Evolutionary conservation across 1,140 invertebrate genomes (phyloP).

Genomic region (Apolygus lucorum): DNA sequence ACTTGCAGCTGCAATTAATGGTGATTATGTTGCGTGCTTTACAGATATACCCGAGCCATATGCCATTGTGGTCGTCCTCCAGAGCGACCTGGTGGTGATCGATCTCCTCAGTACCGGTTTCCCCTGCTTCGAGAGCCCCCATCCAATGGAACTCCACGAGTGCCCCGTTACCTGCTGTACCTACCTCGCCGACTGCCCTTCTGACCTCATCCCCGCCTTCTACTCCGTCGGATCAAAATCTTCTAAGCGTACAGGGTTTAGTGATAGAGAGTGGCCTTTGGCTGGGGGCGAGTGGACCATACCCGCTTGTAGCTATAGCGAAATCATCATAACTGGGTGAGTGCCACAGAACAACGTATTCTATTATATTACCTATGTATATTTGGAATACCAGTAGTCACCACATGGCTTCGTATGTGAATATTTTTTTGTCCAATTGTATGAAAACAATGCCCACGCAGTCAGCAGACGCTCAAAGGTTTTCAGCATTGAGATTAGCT

Average conservation of each 20-base stretch:
- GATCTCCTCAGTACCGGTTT: constrained; percentile 90
- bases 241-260: constrained; percentile 73
- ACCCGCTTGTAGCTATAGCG: constrained; percentile 87
- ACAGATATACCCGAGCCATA: constrained; percentile 94
- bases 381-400: too few species aligned
- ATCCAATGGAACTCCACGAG: constrained; percentile 98
- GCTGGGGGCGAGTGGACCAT: constrained; percentile 91
- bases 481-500: too few species aligned
- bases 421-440: too few species aligned
- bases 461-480: too few species aligned
- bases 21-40: constrained; percentile 34
- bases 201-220: constrained; percentile 89
- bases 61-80: constrained; percentile 91
- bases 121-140: constrained; percentile 98
- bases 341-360: too few species aligned
- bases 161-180: constrained; percentile 91
- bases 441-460: too few species aligned
- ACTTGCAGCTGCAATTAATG: too few species aligned
- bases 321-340: constrained; percentile 92
- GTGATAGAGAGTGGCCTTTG: constrained; percentile 91
- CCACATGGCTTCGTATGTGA: too few species aligned
- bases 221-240: constrained; percentile 75
- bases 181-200: constrained; percentile 95
- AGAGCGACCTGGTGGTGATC: constrained; percentile 96
- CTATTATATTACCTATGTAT: too few species aligned